Percentiles rank a stretch among this genome's conserved stretches.
Evolutionary conservation across 2,113 vertebrate genomes (phyloP).

Genomic region (Oreochromis niloticus): DNA sequence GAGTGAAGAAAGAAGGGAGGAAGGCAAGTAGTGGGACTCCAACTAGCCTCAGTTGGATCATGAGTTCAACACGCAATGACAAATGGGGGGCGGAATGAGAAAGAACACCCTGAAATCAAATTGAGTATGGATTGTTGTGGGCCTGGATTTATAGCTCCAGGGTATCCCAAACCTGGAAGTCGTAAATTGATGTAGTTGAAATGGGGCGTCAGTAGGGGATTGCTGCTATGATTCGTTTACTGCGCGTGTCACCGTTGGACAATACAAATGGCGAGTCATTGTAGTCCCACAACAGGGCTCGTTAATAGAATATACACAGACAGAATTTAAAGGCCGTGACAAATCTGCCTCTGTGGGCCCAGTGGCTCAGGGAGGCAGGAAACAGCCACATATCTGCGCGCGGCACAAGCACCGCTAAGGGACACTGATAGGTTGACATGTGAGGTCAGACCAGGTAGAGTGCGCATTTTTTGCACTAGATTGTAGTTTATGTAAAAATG

Average conservation of each 20-base stretch:
- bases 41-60: slow-evolving; percentile 47
- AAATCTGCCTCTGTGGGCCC: slow-evolving; percentile 26
- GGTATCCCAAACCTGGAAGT: slow-evolving; percentile 50
- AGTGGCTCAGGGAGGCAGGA: neutral
- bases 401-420: neutral
- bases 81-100: slow-evolving; percentile 49
- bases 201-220: slow-evolving; percentile 35
- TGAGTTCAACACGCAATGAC: slow-evolving; percentile 54
- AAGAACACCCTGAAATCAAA: slow-evolving; percentile 57
- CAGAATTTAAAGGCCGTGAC: slow-evolving; percentile 51
- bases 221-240: slow-evolving; percentile 43
- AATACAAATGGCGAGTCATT: slow-evolving; percentile 36
- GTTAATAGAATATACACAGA: slow-evolving; percentile 56
- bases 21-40: slow-evolving; percentile 32
- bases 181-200: slow-evolving; percentile 60
- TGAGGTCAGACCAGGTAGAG: neutral
- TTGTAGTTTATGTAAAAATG: neutral
- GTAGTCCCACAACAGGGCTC: slow-evolving; percentile 39
- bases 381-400: neutral
- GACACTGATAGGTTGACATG: neutral
- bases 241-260: slow-evolving; percentile 12
- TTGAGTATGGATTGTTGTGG: slow-evolving; percentile 55
- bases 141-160: slow-evolving; percentile 42
- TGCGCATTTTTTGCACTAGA: neutral
- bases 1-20: neutral